Percentiles rank a stretch among this genome's conserved stretches.
These are phyloP conservation scores for Rhinopomastus cyanomelas DNA, from an alignment of 2,113 vertebrate species.

Conservation along the genomic window DNA sequence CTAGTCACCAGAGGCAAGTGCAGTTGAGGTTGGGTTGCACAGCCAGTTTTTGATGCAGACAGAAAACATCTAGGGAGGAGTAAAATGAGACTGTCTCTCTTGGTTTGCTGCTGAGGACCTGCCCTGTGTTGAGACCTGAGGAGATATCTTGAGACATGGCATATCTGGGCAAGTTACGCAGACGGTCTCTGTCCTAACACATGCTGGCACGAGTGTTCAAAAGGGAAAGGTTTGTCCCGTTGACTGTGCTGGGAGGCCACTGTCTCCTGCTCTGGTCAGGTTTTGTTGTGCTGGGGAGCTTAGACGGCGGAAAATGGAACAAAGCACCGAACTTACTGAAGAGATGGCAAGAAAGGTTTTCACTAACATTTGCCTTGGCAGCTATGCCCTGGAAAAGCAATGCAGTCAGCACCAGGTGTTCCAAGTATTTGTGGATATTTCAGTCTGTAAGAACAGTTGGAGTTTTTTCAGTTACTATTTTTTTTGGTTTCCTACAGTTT, in stretches of 20 bases:
- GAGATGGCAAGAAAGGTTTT: background rate
- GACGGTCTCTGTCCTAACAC: background rate
- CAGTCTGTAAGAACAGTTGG: background rate
- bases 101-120: background rate
- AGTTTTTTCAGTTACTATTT: background rate
- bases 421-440: background rate
- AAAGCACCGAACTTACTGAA: background rate
- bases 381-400: fast-evolving
- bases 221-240: too few species aligned
- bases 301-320: background rate
- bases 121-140: background rate
- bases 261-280: background rate
- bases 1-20: background rate
- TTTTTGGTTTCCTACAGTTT: background rate
- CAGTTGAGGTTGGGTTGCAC: background rate
- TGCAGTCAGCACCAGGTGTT: background rate
- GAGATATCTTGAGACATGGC: background rate
- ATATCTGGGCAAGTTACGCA: background rate
- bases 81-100: background rate
- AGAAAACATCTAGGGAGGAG: background rate
- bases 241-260: background rate
- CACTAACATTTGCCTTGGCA: background rate
- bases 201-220: background rate
- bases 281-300: background rate
- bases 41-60: background rate